Base-by-base conservation (phyloP, 2,888 invertebrate genomes). In the Vanessa cardui region DNA sequence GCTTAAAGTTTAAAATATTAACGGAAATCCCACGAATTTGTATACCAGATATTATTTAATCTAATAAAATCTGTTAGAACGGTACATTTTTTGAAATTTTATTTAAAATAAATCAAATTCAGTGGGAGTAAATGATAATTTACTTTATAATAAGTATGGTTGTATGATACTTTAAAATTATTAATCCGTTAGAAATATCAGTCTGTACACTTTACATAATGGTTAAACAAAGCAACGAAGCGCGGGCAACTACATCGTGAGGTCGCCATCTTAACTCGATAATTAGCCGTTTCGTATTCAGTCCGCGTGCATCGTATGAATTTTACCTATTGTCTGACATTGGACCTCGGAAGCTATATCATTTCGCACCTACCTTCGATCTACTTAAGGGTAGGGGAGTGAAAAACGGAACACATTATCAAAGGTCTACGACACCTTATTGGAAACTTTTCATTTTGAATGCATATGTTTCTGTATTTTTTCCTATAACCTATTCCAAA, bases 321-420 rank as follows among this genome's bases (percentile, higher is more conserved):
- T 92, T 91, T 85, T 90, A 89, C 90, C 92, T 91, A 92, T 88
- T 89, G 90, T 90, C 92, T 91, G 92, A 91, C 92, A 89, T 90
- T 86, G 90, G 92, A 92, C 92, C 92, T 90, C 81, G 73, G 86
- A 71, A 87, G 90, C 90, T 92, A 92, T 90, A 92, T 92, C 91
- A 92, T 90, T 91, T 83, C 81, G 83, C 90, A 90, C 90, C 90
- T 88, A 87, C 84, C 82, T 80, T 74, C 75, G 75, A 65, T 70
- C 67, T 72, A 72, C 67, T 70, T 69, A 70, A 74, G 74, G 78
- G 75, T 75, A 72, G 75, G 73, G 52, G 74, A 73, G 72, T 73
- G 73, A 78, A 73, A 72, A 70, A 72, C 58, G 69, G 58, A 50
- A 64, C 67, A 62, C 70, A 67, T 72, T 72, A 72, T 67, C 49